These are phyloP conservation scores for Vicugna pacos DNA, from an alignment of 2,113 vertebrate genomes.

Conservation along the genomic window DNA sequence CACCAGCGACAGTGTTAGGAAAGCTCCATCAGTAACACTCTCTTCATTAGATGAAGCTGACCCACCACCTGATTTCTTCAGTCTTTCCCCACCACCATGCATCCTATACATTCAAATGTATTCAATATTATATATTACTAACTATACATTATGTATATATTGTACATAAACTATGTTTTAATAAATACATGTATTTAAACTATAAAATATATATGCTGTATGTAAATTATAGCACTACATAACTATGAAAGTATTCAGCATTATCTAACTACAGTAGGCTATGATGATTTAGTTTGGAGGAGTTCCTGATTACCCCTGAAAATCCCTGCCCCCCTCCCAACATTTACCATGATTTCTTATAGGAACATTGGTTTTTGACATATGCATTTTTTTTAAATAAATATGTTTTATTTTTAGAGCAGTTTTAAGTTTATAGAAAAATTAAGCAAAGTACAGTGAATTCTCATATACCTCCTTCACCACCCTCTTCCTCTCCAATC, in stretches of 20 bases:
- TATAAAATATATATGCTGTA: not conserved
- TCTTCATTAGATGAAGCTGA: not conserved
- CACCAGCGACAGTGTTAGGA: not conserved
- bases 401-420: not conserved
- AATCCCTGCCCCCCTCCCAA: not conserved
- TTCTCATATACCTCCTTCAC: not conserved
- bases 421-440: not conserved
- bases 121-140: not conserved
- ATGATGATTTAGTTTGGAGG: not conserved
- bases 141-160: not conserved
- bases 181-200: constrained; percentile 13
- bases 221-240: not conserved
- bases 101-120: not conserved
- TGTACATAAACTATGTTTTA: not conserved
- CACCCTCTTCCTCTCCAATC: not conserved
- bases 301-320: not conserved
- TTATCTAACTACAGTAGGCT: not conserved
- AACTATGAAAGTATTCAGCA: not conserved
- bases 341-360: not conserved
- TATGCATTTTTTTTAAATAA: not conserved
- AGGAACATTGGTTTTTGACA: not conserved
- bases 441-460: not conserved
- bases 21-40: not conserved
- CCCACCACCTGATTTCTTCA: not conserved
- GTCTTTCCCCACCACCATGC: not conserved